Evolutionary conservation across 2,888 invertebrate species (phyloP), one percentile per base, ranked within the genome.

Genomic region (Globia sparganii): DNA sequence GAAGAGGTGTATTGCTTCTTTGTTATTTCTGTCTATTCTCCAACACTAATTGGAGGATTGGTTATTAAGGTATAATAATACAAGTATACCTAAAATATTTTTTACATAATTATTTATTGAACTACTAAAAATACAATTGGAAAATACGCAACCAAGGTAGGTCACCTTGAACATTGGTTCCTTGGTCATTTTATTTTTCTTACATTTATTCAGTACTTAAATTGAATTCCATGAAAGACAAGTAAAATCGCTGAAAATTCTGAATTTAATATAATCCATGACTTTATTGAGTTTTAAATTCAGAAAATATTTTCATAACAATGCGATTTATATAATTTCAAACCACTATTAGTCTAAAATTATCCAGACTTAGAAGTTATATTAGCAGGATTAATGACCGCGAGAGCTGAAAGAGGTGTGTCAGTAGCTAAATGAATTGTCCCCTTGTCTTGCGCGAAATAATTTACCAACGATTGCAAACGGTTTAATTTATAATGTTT

Each of bases 351-450:
- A 43, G 72, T 59, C 15, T 83, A 66, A 77, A 86, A 77, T 86
- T 70, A 69, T 68, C 58, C 68, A 74, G 71, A 68, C 76, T 80
- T 53, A 72, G 68, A 59, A 64, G 59, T 77, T 28, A 61, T 64
- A 64, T 43, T 15, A 81, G 43, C 28, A 81, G 56, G 40, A 86
- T 86, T 82, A 84, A 87, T 84, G 82, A 78, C 40, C 40, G 46
- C 15, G 2, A 67, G 75, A 73, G 49, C 73, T 69, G 77, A 88
- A 80, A 79, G 80, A 87, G 87, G 87, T 75, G 86, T 86, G 82
- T 72, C 86, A 66, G 76, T 78, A 69, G 15, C 70, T 43, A 75
- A 85, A 86, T 79, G 49, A 78, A 87, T 81, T 59, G 65, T 62
- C 53, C 34, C 56, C 18, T 62, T 75, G 77, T 80, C 87, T 78